Base-by-base conservation (phyloP, 64 coral and sea anemone genomes). In the Montipora sp. region DNA sequence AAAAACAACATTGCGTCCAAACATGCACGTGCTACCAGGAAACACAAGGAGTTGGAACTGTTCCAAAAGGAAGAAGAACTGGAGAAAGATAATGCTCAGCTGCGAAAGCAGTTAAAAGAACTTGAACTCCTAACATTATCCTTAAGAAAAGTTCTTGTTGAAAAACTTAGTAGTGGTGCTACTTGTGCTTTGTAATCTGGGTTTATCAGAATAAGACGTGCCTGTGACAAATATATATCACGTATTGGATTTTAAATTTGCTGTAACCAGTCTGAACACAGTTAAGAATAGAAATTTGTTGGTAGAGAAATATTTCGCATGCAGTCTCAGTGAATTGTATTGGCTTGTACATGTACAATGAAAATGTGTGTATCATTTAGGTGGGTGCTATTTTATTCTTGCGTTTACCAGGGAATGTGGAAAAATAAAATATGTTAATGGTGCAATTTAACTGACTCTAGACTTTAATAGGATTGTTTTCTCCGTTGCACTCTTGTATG, bases 1-100 rank as follows among this genome's bases (percentile, higher is more conserved):
- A 98, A 98, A 65, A 98, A 98, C 88, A 98, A 98, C 83, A 87
- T 87, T 89, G 97, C 97, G 5, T 98, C 97, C 0, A 93, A 87
- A 23, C 80, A 88, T 83, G 90, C 89, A 16, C 80, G 97, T 79
- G 96, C 96, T 74, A 75, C 77, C 21, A 89, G 96, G 46, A 98
- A 93, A 63, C 80, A 79, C 6, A 89, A 72, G 23, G 90, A 98
- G 16, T 74, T 93, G 51, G 93, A 95, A 11, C 73, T 98, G 49
- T 98, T 91, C 88, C 79, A 95, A 57, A 68, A 90, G 63, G 96
- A 98, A 72, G 90, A 88, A 46, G 22, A 95, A 47, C 79, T 98
- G 45, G 20, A 46, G n/a, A 82, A 93, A n/a, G 81, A 87, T 36
- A 98, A 98, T 82, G 72, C 73, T 9, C 75, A 95, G 48, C 67